Evolutionary conservation across 2,888 invertebrate species (phyloP), one percentile per base, ranked within the genome.

Genomic region (Eucera pruinosa): DNA sequence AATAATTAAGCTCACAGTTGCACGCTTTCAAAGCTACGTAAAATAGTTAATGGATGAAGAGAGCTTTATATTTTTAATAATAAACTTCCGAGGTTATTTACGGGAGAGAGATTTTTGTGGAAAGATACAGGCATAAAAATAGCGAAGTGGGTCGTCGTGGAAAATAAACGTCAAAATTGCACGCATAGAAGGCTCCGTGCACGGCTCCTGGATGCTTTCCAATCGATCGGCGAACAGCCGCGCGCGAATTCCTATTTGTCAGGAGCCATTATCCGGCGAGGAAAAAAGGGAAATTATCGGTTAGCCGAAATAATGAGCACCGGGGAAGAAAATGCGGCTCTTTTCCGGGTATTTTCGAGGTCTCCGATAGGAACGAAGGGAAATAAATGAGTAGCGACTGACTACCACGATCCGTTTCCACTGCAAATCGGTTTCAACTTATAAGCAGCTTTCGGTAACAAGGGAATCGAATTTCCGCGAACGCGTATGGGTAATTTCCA

Each of bases 171-270:
- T 62, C 61, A 52, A 66, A 33, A 69, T 62, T 41, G 45, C 64
- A 54, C 30, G 52, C 36, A 41, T 39, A 55, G 66, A 60, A 78
- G 70, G 50, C 13, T 6, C 7, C 1, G 20, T 33, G 20, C 9
- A 55, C 23, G 54, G 47, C 72, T 47, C 47, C 50, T 80, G 77
- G 66, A 74, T 25, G 57, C 39, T 47, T 58, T 71, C 80, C 80
- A 72, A 77, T 75, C 64, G 77, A 60, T 74, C 47, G n/a, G 79
- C 33, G 60, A 66, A 67, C 52, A 30, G 48, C 47, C 71, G 39
- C 66, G 71, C 80, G 68, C 68, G 74, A 82, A 82, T 80, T 68
- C 52, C 47, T 64, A 74, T 73, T 74, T 80, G 67, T 73, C 74
- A 68, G 58, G 2, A 41, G 48, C 64, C 73, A 70, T 82, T 82